Evolutionary conservation across 2,797 vertebrate species (phyloP).

Genomic region (Cryptoprocta ferox): DNA sequence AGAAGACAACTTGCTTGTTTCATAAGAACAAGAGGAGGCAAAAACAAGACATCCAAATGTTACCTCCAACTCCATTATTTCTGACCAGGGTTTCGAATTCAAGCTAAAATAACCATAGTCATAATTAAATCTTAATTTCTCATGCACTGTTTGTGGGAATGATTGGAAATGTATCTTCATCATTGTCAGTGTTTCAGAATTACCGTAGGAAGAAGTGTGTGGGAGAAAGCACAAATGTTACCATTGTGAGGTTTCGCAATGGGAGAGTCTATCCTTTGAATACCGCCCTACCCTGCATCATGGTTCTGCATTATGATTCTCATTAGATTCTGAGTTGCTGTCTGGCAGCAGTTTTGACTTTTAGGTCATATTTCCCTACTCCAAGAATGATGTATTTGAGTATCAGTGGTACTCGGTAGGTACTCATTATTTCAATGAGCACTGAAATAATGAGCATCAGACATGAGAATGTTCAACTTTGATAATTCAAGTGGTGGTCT

Average conservation of each 20-base stretch:
- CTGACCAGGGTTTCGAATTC: slow-evolving; percentile 32
- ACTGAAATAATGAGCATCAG: neutral
- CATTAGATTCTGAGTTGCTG: neutral
- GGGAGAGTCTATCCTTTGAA: neutral
- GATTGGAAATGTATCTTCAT: neutral
- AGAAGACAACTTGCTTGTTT: neutral
- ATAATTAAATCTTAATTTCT: neutral
- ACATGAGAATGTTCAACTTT: neutral
- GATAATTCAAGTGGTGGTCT: neutral
- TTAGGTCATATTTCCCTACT: neutral
- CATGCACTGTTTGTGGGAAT: neutral
- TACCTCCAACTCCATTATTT: neutral
- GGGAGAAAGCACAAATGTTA: neutral
- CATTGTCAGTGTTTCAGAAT: neutral
- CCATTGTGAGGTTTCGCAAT: neutral
- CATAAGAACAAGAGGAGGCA: neutral
- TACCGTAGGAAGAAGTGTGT: neutral
- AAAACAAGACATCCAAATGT: neutral
- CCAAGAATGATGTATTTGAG: neutral
- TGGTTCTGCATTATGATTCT: neutral
- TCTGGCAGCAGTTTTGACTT: neutral
- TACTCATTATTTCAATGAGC: too few relatives aligned
- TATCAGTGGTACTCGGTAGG: neutral
- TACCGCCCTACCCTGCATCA: too few relatives aligned
- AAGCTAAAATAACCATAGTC: neutral